A percentile compares a stretch with the other conserved stretches of the same genome.
These are phyloP conservation scores for Spodoptera picta DNA, from an alignment of 2,888 invertebrate species.

Conservation along the genomic window DNA sequence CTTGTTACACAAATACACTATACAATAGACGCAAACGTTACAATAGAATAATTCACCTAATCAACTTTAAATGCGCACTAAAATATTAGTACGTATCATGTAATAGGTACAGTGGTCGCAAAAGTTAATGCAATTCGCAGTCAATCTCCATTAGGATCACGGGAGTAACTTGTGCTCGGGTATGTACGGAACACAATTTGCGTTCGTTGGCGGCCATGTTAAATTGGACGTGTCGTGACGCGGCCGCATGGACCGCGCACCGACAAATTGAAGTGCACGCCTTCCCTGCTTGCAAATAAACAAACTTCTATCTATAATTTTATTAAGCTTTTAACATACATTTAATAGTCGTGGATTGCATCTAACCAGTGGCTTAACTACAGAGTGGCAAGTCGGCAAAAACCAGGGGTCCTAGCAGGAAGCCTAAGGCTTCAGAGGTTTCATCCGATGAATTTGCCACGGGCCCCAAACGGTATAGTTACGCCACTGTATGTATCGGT, in stretches of 20 bases:
- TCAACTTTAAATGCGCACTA: not conserved
- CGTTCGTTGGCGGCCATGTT: conserved; percentile 21
- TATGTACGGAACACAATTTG: conserved; percentile 32
- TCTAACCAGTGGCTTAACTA: too few relatives aligned
- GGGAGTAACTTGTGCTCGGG: conserved; percentile 21
- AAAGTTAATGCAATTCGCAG: conserved; percentile 12
- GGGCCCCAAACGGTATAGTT: too few relatives aligned
- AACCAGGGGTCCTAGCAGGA: too few relatives aligned
- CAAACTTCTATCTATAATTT: conserved; percentile 7
- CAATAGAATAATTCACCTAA: too few relatives aligned
- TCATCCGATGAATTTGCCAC: too few relatives aligned
- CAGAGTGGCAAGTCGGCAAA: too few relatives aligned
- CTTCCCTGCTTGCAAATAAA: conserved; percentile 17
- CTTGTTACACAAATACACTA: too few relatives aligned
- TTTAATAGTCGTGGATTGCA: not conserved
- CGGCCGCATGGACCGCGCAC: conserved; percentile 29
- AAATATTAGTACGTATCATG: not conserved
- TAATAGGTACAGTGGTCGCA: not conserved
- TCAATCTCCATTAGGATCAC: conserved; percentile 23
- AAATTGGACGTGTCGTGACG: conserved; percentile 48
- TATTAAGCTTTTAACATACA: conserved; percentile 15
- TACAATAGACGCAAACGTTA: too few relatives aligned
- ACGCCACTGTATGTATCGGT: too few relatives aligned
- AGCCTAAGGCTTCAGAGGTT: too few relatives aligned
- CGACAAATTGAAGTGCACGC: conserved; percentile 50